Evolutionary conservation across 2,888 invertebrate species (phyloP), one percentile per base, ranked within the genome.

Genomic region (Tribolium freemani): DNA sequence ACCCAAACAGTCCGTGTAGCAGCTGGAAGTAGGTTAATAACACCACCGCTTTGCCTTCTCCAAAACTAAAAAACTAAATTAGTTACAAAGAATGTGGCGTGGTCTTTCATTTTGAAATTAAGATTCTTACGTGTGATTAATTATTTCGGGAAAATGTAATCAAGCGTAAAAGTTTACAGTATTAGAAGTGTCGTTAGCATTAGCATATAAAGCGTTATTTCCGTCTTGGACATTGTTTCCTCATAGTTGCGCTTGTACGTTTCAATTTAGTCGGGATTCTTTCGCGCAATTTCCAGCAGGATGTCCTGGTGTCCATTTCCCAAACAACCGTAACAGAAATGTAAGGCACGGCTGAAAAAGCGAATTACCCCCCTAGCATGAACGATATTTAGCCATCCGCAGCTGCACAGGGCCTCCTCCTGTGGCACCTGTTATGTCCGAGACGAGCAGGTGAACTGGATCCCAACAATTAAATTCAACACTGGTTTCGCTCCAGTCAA

Each of bases 371-470:
- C 56, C 44, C 10, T 21, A 66, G 66, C 66, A 45, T 46, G 54
- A 56, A 63, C 30, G 60, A 48, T 61, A 44, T 64, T 54, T 53
- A 56, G 30, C 56, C 54, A 38, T 20, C 57, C 58, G 60, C 69
- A 69, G 69, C 69, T 69, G 69, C 69, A 20, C 11, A 68, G 69
- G 53, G 50, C 57, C 57, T 69, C 26, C 51, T 56, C 61, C 66
- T 61, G 45, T 56, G 45, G 48, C 72, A 72, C 72, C 69, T 72
- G 72, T 72, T 69, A 68, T 56, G 45, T 13, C 70, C 57, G 30
- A 45, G 63, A 68, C 51, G 68, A 13, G 71, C 76, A 76, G 74
- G 76, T 76, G 76, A 74, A 74, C 69, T 63, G 44, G 63, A 73
- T 69, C 61, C 71, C 57, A 46, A 74, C 71, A 76, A 72, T 71